These are phyloP conservation scores for Lasiommata megera DNA, from an alignment of 2,888 invertebrate genomes.

Conservation along the genomic window DNA sequence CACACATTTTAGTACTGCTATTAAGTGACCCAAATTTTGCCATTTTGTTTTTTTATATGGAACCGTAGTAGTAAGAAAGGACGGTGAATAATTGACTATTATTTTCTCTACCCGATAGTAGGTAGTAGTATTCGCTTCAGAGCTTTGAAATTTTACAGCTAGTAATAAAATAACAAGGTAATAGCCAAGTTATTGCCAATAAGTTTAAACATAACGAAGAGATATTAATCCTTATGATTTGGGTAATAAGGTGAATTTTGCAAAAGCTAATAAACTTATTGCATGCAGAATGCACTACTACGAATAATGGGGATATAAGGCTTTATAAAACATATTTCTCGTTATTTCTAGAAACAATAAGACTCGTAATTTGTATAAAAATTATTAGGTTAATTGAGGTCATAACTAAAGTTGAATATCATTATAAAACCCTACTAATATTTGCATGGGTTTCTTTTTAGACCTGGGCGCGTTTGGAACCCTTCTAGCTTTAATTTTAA, in stretches of 20 bases:
- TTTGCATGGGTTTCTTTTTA: no score
- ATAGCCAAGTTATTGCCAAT: conserved; percentile 16
- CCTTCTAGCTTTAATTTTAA: no score
- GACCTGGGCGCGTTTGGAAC: no score
- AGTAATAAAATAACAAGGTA: conserved; percentile 19
- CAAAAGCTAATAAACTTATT: not conserved
- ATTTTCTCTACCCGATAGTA: conserved; percentile 18
- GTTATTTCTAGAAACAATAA: not conserved
- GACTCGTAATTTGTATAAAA: not conserved
- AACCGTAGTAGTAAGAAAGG: not conserved
- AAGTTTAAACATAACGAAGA: conserved; percentile 2
- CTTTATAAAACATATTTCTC: not conserved
- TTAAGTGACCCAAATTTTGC: no score
- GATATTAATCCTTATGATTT: not conserved
- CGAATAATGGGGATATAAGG: not conserved
- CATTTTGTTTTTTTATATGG: not conserved
- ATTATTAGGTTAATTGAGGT: no score
- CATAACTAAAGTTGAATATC: no score
- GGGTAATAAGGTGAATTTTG: not conserved
- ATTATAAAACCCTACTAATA: no score
- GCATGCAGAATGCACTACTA: conserved; percentile 1
- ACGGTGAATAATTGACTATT: not conserved
- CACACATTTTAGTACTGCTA: no score
- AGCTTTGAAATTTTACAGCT: conserved; percentile 23
- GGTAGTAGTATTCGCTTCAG: conserved; percentile 9